These are phyloP conservation scores for Cyphotilapia sp. DNA, from an alignment of 2,113 vertebrate genomes.

Conservation along the genomic window DNA sequence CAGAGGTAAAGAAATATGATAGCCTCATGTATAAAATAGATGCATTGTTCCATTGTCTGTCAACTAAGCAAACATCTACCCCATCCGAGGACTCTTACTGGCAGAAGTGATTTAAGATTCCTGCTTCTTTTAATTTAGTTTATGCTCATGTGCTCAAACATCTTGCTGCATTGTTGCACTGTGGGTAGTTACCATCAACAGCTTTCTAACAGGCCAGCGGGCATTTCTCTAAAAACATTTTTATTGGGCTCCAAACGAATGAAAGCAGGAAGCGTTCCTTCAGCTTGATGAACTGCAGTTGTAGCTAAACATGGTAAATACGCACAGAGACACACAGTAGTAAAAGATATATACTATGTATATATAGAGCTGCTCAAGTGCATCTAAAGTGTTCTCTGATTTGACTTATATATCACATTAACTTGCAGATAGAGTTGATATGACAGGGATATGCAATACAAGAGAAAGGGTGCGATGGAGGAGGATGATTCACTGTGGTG, in stretches of 20 bases:
- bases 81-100: not conserved
- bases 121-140: slow-evolving; percentile 26
- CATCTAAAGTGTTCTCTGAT: not conserved
- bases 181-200: not conserved
- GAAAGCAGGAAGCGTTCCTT: not conserved
- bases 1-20: not conserved
- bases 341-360: not conserved
- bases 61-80: slow-evolving; percentile 16
- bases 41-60: slow-evolving; percentile 10
- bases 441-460: not conserved
- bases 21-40: slow-evolving; percentile 14
- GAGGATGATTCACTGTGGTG: not conserved
- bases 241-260: not conserved
- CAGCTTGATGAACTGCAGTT: not conserved
- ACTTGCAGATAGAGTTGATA: not conserved
- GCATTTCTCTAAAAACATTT: not conserved
- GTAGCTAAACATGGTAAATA: not conserved
- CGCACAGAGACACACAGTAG: not conserved
- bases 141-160: slow-evolving; percentile 5
- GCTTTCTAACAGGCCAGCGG: not conserved
- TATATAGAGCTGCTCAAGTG: not conserved
- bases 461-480: not conserved
- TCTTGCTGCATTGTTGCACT: slow-evolving; percentile 8
- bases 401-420: not conserved
- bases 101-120: slow-evolving; percentile 14